A percentile compares a stretch with the other conserved stretches of the same genome.
These are phyloP conservation scores for Corbicula japonica DNA, from an alignment of 2,888 invertebrate genomes.

Conservation along the genomic window DNA sequence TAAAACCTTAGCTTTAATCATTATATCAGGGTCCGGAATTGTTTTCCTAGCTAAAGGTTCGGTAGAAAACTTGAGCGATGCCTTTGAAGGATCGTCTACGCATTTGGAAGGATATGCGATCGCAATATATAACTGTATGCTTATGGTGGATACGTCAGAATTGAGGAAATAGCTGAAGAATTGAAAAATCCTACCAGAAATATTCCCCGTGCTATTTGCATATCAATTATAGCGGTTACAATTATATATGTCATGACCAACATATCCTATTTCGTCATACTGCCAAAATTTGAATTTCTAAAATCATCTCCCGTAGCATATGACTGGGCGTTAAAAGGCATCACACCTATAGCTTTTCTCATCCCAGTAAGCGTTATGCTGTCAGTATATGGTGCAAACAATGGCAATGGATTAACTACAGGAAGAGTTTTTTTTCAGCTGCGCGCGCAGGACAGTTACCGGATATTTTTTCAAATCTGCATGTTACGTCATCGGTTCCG, in stretches of 20 bases:
- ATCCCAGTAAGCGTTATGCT: conserved; percentile 45
- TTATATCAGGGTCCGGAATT: conserved; percentile 95
- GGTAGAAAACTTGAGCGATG: conserved; percentile 63
- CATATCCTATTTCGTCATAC: conserved; percentile 35
- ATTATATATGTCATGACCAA: conserved; percentile 41
- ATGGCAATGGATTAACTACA: conserved; percentile 25
- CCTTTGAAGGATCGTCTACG: conserved; percentile 34
- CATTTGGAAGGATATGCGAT: conserved; percentile 27
- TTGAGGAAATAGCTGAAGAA: conserved; percentile 49
- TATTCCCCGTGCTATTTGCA: conserved; percentile 46
- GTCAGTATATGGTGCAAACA: conserved; percentile 46
- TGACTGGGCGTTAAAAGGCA: conserved; percentile 35
- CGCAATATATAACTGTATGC: conserved; percentile 47
- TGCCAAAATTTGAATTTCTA: conserved; percentile 41
- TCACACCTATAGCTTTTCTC: conserved; percentile 20
- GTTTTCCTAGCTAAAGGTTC: conserved; percentile 94
- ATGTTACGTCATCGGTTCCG: conserved; percentile 38
- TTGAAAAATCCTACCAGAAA: conserved; percentile 36
- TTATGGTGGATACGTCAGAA: conserved; percentile 32
- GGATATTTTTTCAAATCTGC: conserved; percentile 50
- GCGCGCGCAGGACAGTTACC: conserved; percentile 50
- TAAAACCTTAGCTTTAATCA: conserved; percentile 95
- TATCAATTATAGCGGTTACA: conserved; percentile 40
- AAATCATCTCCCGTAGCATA: conserved; percentile 43
- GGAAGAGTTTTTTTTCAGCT: conserved; percentile 51